Base-by-base conservation (phyloP, 1,140 invertebrate species). In the Drosophila parabipectinata region DNA sequence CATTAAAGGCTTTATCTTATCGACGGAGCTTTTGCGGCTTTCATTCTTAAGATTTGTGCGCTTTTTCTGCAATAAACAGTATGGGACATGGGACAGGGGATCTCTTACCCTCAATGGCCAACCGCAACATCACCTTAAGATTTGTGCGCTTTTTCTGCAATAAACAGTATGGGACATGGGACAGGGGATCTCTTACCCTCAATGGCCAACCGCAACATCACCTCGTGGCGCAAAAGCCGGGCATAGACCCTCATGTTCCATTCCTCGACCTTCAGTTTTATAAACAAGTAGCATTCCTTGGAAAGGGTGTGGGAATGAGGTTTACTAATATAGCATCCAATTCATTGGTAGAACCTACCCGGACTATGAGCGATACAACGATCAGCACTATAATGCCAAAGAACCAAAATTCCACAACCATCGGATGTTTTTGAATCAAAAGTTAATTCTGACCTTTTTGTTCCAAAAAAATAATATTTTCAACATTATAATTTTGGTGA, bases 31-130 rank as follows among this genome's bases (percentile, higher is more conserved):
- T 60, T 57, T 50, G 51, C 21, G 56, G 73, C 47, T 59, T 66
- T 76, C 18, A 21, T 47, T 24, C 44, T 47, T 24, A 10, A 47
- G 15, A 21, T 47, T 15, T 14, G 6, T 47, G 18, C 4, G 9
- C 18, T 21, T 18, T 47, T 28, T 54, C 56, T 3, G 47, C 28
- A 21, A 12, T 37, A 37, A 37, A 37, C 10, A 37, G 48, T 44
- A 18, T 44, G 14, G 9, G 8, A n/a, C 55, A 18, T 52, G 54
- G 18, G 30, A 37, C 32, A 9, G 41, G 44, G 45, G 30, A 61
- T 54, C 50, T 73, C 82, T 87, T 87, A 87, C 82, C 82, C 53
- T 87, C 83, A 18, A 87, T 69, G 61, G 83, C 74, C 45, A 78
- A 37, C 2, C 71, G 69, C 53, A 87, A 58, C 78, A 87, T 68